phyloP scores from a whole-genome alignment of 2,797 vertebrate species.

The Fistularia commersonii region DNA sequence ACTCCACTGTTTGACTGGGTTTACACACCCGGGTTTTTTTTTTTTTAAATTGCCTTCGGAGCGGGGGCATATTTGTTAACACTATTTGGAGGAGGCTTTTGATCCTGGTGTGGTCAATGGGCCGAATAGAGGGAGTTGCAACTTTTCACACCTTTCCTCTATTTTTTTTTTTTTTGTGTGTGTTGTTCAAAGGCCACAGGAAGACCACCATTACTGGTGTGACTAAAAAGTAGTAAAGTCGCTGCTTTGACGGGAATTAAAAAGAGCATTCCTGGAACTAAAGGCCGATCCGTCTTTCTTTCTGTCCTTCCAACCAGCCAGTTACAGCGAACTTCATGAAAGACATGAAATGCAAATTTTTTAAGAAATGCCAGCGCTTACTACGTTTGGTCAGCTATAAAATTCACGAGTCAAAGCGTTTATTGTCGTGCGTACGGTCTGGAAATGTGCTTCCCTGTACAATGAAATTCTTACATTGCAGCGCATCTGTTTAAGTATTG shows the following conservation, averaged over 20 bases:
- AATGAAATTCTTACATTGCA: too few species aligned
- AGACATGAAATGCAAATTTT: too few species aligned
- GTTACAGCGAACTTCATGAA: too few species aligned
- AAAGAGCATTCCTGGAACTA: slow-evolving; percentile 16
- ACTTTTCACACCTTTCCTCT: slow-evolving; percentile 50
- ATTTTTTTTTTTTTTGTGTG: too few species aligned
- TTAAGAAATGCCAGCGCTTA: too few species aligned
- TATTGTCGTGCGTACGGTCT: too few species aligned
- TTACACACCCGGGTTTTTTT: slow-evolving; percentile 1
- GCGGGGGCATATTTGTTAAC: slow-evolving; percentile 43
- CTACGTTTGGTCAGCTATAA: too few species aligned
- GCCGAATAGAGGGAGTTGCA: slow-evolving; percentile 8
- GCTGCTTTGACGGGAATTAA: slow-evolving; percentile 21
- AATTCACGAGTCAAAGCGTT: too few species aligned
- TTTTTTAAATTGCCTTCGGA: slow-evolving; percentile 9
- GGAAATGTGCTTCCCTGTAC: too few species aligned
- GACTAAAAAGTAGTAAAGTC: slow-evolving; percentile 21
- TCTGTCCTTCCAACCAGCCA: too few species aligned
- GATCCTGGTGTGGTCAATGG: slow-evolving; percentile 38
- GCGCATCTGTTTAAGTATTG: too few species aligned
- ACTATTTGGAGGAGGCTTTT: slow-evolving; percentile 59
- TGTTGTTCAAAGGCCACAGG: slow-evolving; percentile 50
- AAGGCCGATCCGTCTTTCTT: background rate
- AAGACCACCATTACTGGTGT: slow-evolving; percentile 8
- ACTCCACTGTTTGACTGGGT: background rate